Base-by-base conservation (phyloP, 2,888 invertebrate genomes). In the Lissonota sp. region DNA sequence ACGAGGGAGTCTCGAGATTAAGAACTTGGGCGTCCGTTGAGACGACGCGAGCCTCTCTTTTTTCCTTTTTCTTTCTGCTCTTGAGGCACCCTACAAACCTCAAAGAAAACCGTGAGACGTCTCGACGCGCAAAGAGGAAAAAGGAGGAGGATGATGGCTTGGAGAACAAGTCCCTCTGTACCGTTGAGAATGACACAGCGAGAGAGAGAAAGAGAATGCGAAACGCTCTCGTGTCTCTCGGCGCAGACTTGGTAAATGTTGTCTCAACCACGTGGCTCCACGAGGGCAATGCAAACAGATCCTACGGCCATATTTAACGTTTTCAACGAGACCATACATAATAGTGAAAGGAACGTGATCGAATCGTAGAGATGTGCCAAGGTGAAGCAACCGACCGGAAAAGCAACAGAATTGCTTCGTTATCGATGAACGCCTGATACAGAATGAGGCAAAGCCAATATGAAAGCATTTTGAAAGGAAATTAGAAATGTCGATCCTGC, bases 181-280 rank as follows among this genome's bases (percentile, higher is more conserved):
- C 26, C 1, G 26, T 26, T 26, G 26, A 26, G 26, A 26, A 26
- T 26, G 26, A 26, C 26, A 26, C 26, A 26, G 26, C 53, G 40
- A 39, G 64, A 55, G 66, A 62, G 75, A 71, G 55, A 37, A 60
- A 37, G 37, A 37, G 12, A 6, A 5, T 37, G 66, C 66, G 14
- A 12, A 53, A 12, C 44, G 44, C 10, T 6, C 6, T 51, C 53
- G 53, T 12, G 53, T 62, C 60, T 60, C 60, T 55, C 78, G 55
- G 63, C 64, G 71, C 79, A 80, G 72, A 84, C 83, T 84, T 82
- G 80, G 87, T 85, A 87, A 87, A 87, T 87, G 87, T 86, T 85
- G 85, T 86, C 84, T 84, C 80, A 26, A 86, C 83, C 85, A 85
- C 82, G 86, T 80, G 82, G 78, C 81, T 72, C 79, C 79, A 86